Percentiles rank a stretch among this genome's conserved stretches.
phyloP scores from a whole-genome alignment of 2,888 invertebrate species.

The Macaria liturata region DNA sequence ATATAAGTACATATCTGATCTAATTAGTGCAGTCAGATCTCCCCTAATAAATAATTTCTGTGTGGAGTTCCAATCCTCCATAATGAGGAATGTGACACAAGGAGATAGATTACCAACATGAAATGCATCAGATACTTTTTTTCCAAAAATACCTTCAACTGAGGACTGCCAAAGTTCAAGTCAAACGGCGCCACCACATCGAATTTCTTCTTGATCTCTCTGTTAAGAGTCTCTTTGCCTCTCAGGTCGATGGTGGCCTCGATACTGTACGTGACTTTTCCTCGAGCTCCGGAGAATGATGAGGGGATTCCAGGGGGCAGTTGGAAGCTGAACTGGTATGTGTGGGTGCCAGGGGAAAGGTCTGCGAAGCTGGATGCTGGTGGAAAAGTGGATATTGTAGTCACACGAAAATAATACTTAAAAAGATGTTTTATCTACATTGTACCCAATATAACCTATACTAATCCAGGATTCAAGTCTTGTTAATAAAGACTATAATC shows the following conservation, averaged over 20 bases:
- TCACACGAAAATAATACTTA: too few species aligned
- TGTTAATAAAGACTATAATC: too few species aligned
- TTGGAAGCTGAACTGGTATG: slow-evolving; percentile 54
- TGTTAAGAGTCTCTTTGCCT: slow-evolving; percentile 33
- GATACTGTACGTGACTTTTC: slow-evolving; percentile 48
- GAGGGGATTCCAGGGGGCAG: slow-evolving; percentile 59
- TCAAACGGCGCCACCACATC: slow-evolving; percentile 59
- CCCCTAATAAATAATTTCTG: too few species aligned
- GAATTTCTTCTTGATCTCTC: slow-evolving; percentile 44
- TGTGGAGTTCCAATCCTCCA: too few species aligned
- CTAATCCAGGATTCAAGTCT: too few species aligned
- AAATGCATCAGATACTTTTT: too few species aligned
- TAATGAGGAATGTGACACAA: too few species aligned
- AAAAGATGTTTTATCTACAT: too few species aligned
- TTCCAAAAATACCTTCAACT: slow-evolving; percentile 45
- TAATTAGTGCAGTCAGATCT: too few species aligned
- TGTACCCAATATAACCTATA: too few species aligned
- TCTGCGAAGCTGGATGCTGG: slow-evolving; percentile 1
- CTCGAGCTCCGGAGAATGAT: slow-evolving; percentile 49
- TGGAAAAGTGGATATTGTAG: slow-evolving; percentile 7
- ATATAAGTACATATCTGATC: too few species aligned
- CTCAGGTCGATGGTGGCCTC: slow-evolving; percentile 46
- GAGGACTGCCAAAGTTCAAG: slow-evolving; percentile 49
- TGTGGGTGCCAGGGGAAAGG: slow-evolving; percentile 43
- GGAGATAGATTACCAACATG: too few species aligned